Base-by-base conservation (phyloP, 2,113 vertebrate genomes). In the Procavia capensis region DNA sequence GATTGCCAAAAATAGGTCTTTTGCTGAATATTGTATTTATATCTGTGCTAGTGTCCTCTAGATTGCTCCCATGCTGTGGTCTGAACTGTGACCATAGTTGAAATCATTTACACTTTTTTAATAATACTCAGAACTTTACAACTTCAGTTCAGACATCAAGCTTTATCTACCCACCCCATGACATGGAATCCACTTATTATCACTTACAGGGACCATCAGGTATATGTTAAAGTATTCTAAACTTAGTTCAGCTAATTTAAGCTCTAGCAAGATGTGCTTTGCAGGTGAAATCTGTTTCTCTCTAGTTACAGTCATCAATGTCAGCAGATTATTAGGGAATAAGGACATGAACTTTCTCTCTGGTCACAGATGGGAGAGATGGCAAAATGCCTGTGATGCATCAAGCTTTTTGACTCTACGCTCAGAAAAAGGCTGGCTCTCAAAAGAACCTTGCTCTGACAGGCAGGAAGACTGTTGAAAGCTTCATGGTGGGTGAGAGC, bases 241-340 rank as follows among this genome's bases (percentile, higher is more conserved):
- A 97, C 59, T 84, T 89, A 91, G 91, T 59, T 61, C 41, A 76
- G 75, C 64, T 94, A 93, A 97, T 96, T 95, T 94, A 94, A 89
- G 79, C 41, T 88, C 75, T 88, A 63, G 89, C 86, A 90, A 92
- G 54, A 90, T 88, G 27, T 83, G 22, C 11, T 41, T 45, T 95
- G 29, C 41, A 39, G 86, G 76, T 72, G 83, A 88, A 94, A 82
- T 70, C 41, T 59, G 11, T 89, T 95, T 95, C 88, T 88, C 57
- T 95, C 84, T 57, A 76, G 24, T 41, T 66, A 57, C 22, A 89
- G 80, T 87, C 43, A 63, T 90, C 68, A 90, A 50, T 88, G 54
- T 94, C 79, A 76, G 20, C 63, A 61, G 68, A 88, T 70, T 74
- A 89, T 95, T 92, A 91, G 76, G 27, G 64, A 57, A 85, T 70